Base-by-base conservation (phyloP, 2,888 invertebrate genomes). In the Cheilosia vernalis region DNA sequence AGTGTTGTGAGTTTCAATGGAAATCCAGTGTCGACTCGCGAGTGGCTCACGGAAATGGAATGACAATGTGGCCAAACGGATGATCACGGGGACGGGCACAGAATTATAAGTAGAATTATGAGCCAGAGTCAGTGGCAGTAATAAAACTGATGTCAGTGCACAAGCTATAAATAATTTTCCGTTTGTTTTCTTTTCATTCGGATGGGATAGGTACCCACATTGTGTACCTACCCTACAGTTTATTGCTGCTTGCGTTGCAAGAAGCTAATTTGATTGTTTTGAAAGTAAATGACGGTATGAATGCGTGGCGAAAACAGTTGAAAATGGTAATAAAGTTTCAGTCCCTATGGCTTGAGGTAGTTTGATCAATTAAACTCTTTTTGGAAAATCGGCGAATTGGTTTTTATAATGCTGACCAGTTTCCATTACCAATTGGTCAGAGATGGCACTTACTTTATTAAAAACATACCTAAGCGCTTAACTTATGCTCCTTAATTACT, bases 21-120 rank as follows among this genome's bases (percentile, higher is more conserved):
- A 85, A 85, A 80, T 70, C 60, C 74, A 80, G 76, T 84, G 60
- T 85, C 84, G 66, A 76, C 70, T 76, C 61, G 58, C 61, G 58
- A 70, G 42, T 70, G 47, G 66, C 85, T 85, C 76, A 85, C 85
- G 85, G 85, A 85, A 85, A 85, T 81, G 81, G 67, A 85, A 72
- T 81, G 81, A 85, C 81, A 80, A 67, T 85, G 81, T 76, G 70
- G 70, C 76, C 76, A 51, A 81, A 85, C 81, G 76, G 76, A 81
- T 81, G 81, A 85, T 84, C 84, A 81, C 47, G 37, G 74, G 40
- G 61, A 85, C 85, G 76, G 51, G 55, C 70, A 10, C 61, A 67
- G 85, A 85, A 85, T 85, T 70, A 81, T 47, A 85, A 85, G 81
- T 85, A 58, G 76, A 85, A 76, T 81, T 85, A 85, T 76, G 81